Base-by-base conservation (phyloP, 2,888 invertebrate genomes). In the Heliconius erato region DNA sequence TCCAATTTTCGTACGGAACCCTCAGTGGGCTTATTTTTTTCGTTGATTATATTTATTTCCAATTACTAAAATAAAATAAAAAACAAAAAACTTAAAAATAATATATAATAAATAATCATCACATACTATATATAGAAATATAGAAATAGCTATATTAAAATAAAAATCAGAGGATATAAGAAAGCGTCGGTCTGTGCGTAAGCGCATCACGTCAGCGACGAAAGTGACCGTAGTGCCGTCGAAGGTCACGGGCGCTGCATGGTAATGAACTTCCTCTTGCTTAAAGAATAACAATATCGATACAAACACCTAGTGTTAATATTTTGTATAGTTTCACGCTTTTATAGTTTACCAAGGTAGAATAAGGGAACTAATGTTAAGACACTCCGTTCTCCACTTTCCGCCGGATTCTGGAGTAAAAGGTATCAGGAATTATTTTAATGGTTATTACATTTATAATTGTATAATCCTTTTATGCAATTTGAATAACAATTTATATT, bases 211-310 rank as follows among this genome's bases (percentile, higher is more conserved):
- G 94, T 91, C 84, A 84, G 77, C 86, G 87, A 89, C 90, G 94
- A 94, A 94, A 94, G 94, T 93, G 92, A 79, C 67, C 84, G 88
- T 83, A 83, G 79, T 72, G 85, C 85, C 85, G 83, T 40, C 87
- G 90, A 92, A 93, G 94, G 94, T 94, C 94, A 94, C 87, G 92
- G 93, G 84, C 93, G 87, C 77, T 85, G 91, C 89, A 90, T 91
- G 88, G 88, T 87, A 91, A 91, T 91, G 90, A 90, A 87, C 78
- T 67, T 74, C 85, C 82, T 82, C 81, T 72, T 49, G 71, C 79
- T 79, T 71, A 32, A 71, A 54, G 85, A 83, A 84, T 84, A 71
- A 69, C 72, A 68, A 84, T 84, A 71, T 40, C 9, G 32, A 79
- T 74, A 12, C 28, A 40, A 9, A 49, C 35, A 63, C 35, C 11